Base-by-base conservation (phyloP, 2,888 invertebrate genomes). In the Drosophila barbarae region DNA sequence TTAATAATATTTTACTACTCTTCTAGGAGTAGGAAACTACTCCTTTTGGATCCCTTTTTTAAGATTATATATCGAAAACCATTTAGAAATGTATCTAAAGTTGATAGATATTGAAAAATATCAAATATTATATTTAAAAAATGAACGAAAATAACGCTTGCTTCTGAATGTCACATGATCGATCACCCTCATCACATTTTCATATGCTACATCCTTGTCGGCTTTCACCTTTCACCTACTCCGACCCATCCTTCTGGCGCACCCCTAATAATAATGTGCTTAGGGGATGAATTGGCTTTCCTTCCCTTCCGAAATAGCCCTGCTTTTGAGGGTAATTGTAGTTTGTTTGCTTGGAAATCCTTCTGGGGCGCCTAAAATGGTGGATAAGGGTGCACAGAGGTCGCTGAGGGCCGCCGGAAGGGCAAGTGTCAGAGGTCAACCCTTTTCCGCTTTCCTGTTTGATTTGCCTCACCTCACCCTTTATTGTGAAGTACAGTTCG, bases 361-460 rank as follows among this genome's bases (percentile, higher is more conserved):
- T 35, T n/a, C 34, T 34, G 35, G 12, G 41, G 41, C 34, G 41
- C 58, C 28, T 41, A 58, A 58, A 58, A 58, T 58, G 58, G 58
- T 54, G 58, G 55, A 36, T 26, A 35, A 55, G 41, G 46, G 46
- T 53, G 39, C 46, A n/a, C 12, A 21, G 36, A 18, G 51, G 38
- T 54, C 15, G 55, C 36, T 13, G 18, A 18, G 36, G 32, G 39
- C 50, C 32, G 35, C 38, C 26, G 47, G 39, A 60, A 38, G 32
- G 39, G 39, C 55, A 54, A 72, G 71, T 69, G 78, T 59, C 71
- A 76, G 60, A 59, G 76, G 74, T 74, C 69, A 78, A 74, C 78
- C 78, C 82, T 71, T 76, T 47, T 42, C 21, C n/a, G 54, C 47
- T 34, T 41, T 18, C 21, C 49, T n/a, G 18, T 12, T 63, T 44